These are phyloP conservation scores for Aphidius colemani DNA, from an alignment of 2,888 invertebrate genomes.

Conservation along the genomic window DNA sequence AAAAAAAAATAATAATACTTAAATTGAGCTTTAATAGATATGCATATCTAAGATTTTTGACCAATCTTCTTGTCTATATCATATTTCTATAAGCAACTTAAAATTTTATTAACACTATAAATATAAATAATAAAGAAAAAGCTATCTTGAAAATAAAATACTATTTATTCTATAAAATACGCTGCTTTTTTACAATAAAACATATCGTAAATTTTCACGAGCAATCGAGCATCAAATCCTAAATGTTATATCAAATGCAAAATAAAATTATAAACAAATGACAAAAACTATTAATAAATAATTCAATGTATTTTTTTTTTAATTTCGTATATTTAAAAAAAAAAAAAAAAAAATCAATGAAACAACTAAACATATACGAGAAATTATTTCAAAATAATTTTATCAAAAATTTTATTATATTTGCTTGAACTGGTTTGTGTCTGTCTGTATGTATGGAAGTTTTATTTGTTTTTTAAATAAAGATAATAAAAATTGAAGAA, in stretches of 20 bases:
- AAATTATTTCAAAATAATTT: slow-evolving; percentile 9
- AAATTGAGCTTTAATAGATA: slow-evolving; percentile 10
- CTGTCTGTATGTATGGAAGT: neutral
- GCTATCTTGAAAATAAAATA: neutral
- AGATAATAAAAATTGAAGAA: too few relatives aligned
- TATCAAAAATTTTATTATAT: neutral
- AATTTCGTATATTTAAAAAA: neutral
- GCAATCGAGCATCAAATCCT: neutral
- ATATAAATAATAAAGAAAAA: neutral
- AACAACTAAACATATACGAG: slow-evolving; percentile 10
- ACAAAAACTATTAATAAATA: neutral
- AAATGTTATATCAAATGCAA: neutral
- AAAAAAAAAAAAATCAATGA: neutral
- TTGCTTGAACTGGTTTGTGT: neutral
- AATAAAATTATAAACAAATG: neutral
- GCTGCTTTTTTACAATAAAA: slow-evolving; percentile 11
- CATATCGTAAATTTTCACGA: slow-evolving; percentile 2
- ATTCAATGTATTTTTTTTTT: too few relatives aligned
- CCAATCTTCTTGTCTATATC: slow-evolving; percentile 56
- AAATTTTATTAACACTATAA: neutral
- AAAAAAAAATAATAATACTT: neutral
- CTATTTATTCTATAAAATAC: neutral
- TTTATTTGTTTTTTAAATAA: too few relatives aligned
- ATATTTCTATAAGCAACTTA: slow-evolving; percentile 15
- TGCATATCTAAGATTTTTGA: slow-evolving; percentile 42